These are phyloP conservation scores for Merops nubicus DNA, from an alignment of 2,113 vertebrate species.

Conservation along the genomic window DNA sequence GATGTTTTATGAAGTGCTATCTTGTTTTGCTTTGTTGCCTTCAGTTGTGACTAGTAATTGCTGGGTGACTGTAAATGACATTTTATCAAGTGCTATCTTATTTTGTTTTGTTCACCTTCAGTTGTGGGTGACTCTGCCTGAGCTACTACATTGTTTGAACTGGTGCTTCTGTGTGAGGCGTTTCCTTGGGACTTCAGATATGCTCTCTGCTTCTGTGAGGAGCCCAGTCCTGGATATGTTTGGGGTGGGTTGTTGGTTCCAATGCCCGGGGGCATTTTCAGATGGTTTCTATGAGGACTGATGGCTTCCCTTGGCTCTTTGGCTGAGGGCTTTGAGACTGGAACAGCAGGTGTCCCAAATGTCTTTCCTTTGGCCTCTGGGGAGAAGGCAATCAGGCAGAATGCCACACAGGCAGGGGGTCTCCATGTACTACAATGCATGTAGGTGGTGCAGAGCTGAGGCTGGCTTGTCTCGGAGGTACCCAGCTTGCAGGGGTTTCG, in stretches of 20 bases:
- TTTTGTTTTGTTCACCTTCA: too few species aligned
- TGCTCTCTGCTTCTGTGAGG: background rate
- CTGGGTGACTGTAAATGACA: too few species aligned
- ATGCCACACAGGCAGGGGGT: background rate
- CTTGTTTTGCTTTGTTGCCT: background rate
- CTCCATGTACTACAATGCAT: rapidly evolving
- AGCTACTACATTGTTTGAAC: background rate
- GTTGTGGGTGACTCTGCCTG: background rate
- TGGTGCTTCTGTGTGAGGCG: background rate
- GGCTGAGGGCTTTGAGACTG: background rate
- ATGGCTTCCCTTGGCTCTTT: background rate
- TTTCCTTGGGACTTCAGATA: background rate
- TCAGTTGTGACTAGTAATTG: background rate
- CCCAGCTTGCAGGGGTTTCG: background rate
- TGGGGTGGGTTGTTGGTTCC: background rate
- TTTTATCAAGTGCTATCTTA: too few species aligned
- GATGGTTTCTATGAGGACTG: background rate
- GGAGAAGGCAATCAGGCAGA: background rate
- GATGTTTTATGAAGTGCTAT: background rate
- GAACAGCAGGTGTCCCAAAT: background rate
- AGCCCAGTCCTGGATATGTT: too few species aligned
- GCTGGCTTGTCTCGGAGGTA: background rate
- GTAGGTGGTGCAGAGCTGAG: background rate
- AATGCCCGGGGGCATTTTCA: rapidly evolving
- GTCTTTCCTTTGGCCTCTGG: background rate